These are phyloP conservation scores for Pogonophryne albipinna DNA, from an alignment of 2,797 vertebrate genomes.

Conservation along the genomic window DNA sequence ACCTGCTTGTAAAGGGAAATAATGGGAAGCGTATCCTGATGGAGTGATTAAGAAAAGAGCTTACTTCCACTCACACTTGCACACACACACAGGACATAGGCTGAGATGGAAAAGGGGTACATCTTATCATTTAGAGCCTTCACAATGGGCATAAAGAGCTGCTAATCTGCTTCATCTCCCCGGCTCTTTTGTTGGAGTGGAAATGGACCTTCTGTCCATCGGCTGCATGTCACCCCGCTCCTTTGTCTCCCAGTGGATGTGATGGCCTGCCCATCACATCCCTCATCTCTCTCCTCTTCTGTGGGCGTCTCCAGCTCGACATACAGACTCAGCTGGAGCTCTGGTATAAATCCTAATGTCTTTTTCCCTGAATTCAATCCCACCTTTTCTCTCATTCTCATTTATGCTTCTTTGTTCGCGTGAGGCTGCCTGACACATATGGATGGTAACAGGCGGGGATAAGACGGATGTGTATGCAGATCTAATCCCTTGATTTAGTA, in stretches of 20 bases:
- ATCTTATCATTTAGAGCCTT: conserved; percentile 82
- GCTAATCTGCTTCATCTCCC: conserved; percentile 83
- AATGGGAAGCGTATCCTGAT: conserved; percentile 38
- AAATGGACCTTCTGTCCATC: conserved; percentile 82
- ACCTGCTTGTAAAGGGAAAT: conserved; percentile 29
- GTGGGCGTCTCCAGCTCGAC: conserved; percentile 36
- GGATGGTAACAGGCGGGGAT: conserved; percentile 55
- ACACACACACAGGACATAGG: conserved; percentile 15
- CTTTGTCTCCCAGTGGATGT: conserved; percentile 76
- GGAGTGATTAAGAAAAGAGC: conserved; percentile 27
- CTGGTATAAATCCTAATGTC: conserved; percentile 32
- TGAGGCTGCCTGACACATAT: conserved; percentile 40
- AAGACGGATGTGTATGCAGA: conserved; percentile 69
- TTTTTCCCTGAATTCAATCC: conserved; percentile 29
- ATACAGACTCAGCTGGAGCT: conserved; percentile 56
- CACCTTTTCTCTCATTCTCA: conserved; percentile 59
- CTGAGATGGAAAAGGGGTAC: conserved; percentile 58
- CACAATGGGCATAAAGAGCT: conserved; percentile 83
- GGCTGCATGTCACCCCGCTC: conserved; percentile 69
- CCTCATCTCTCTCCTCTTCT: conserved; percentile 77
- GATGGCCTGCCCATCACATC: conserved; percentile 81
- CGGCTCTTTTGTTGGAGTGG: conserved; percentile 79
- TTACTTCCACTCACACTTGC: conserved; percentile 18
- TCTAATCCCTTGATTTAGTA: conserved; percentile 76
- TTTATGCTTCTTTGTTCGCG: conserved; percentile 58